Evolutionary conservation across 2,888 invertebrate species (phyloP).

Genomic region (Brachynemurus nebulosus): DNA sequence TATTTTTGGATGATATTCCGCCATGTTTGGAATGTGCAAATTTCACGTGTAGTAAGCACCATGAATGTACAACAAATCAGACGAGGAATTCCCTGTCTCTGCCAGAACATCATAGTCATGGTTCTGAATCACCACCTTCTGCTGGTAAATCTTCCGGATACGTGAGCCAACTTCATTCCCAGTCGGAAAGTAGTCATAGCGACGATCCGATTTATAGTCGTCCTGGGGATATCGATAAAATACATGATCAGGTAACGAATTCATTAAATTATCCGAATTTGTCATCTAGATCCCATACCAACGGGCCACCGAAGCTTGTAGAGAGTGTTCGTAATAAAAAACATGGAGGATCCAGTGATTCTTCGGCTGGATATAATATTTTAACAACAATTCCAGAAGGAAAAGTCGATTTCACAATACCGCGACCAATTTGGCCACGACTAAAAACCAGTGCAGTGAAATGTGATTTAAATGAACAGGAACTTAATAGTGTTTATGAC

Average conservation of each 20-base stretch:
- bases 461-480: slow-evolving; percentile 4
- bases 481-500: slow-evolving; percentile 10
- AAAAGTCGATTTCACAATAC: slow-evolving; percentile 30
- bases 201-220: slow-evolving; percentile 19
- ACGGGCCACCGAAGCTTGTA: background rate
- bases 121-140: slow-evolving; percentile 18
- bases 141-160: slow-evolving; percentile 30
- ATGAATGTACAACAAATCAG: background rate
- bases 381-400: slow-evolving; percentile 35
- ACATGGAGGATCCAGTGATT: background rate
- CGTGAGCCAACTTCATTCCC: slow-evolving; percentile 24
- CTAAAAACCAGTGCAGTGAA: too few relatives aligned
- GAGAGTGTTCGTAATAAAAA: slow-evolving; percentile 15
- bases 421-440: slow-evolving; percentile 32
- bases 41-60: background rate
- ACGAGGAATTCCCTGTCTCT: background rate
- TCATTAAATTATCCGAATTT: too few relatives aligned
- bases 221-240: slow-evolving; percentile 9
- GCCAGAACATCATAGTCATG: background rate
- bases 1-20: slow-evolving; percentile 26
- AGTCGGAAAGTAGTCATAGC: slow-evolving; percentile 21
- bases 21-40: slow-evolving; percentile 1
- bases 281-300: background rate
- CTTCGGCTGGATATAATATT: slow-evolving; percentile 23
- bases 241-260: background rate